A percentile compares a stretch with the other conserved stretches of the same genome.
These are phyloP conservation scores for Nettapus auritus DNA, from an alignment of 2,113 vertebrate species.

Conservation along the genomic window DNA sequence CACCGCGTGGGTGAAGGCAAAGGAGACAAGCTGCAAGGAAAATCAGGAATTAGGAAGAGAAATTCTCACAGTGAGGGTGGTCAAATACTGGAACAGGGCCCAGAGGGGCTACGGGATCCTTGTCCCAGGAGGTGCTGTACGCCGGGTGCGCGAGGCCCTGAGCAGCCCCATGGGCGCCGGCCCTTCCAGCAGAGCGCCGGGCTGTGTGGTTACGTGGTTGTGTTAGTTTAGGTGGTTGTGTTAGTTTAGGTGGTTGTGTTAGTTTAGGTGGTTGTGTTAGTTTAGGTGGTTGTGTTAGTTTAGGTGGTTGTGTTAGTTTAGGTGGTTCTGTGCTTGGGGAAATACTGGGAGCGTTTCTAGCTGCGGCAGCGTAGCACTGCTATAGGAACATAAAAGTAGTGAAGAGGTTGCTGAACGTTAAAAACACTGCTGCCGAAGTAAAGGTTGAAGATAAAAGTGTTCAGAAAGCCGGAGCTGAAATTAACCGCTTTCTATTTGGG, in stretches of 20 bases:
- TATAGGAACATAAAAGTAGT: no score
- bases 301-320: no score
- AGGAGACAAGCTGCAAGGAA: neutral
- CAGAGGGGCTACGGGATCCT: neutral
- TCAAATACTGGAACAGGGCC: neutral
- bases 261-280: no score
- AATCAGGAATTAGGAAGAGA: neutral
- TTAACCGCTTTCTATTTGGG: neutral
- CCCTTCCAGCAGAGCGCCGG: neutral
- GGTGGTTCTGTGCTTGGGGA: neutral
- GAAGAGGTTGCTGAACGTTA: neutral
- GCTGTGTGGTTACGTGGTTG: no score
- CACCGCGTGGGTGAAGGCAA: rapidly evolving
- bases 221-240: no score
- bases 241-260: no score
- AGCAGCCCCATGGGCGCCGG: neutral
- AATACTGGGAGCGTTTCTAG: rapidly evolving
- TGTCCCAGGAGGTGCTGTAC: neutral
- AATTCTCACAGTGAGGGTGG: constrained; percentile 44
- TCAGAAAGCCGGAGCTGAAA: neutral
- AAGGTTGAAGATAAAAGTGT: neutral
- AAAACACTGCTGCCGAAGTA: no score
- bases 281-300: no score
- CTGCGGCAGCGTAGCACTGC: rapidly evolving
- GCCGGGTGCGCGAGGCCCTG: rapidly evolving